phyloP scores from a whole-genome alignment of 1,140 invertebrate genomes.

The Danaus melanippus region DNA sequence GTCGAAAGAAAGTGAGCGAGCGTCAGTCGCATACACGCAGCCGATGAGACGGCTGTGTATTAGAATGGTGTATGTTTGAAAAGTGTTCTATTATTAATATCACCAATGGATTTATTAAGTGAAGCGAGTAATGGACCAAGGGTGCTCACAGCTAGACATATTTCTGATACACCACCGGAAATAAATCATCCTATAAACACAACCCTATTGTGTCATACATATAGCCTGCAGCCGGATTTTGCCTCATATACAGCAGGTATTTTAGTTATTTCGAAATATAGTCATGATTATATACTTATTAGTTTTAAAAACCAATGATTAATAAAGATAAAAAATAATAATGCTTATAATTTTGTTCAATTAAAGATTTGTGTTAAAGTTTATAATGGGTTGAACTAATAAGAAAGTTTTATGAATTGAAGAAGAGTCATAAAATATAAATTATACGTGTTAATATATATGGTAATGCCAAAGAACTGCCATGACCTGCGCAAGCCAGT shows the following conservation, averaged over 20 bases:
- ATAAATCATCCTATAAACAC: conserved; percentile 47
- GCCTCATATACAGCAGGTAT: conserved; percentile 51
- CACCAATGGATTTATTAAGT: conserved; percentile 45
- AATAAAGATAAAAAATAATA: no score
- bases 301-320: no score
- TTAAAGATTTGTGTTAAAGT: no score
- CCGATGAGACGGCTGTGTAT: conserved; percentile 8
- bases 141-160: conserved; percentile 43
- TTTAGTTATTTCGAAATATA: background rate
- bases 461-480: no score
- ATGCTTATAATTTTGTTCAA: no score
- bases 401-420: no score
- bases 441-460: no score
- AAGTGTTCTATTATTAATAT: conserved; percentile 14
- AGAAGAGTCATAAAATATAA: no score
- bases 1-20: conserved; percentile 64
- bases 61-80: conserved; percentile 14
- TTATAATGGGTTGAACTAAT: no score
- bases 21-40: conserved; percentile 16
- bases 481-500: no score
- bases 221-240: conserved; percentile 50
- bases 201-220: conserved; percentile 49
- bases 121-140: conserved; percentile 38
- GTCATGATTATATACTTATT: no score
- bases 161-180: conserved; percentile 36